Evolutionary conservation across 2,888 invertebrate species (phyloP), one percentile per base, ranked within the genome.

Genomic region (Nemapogon koenigi): DNA sequence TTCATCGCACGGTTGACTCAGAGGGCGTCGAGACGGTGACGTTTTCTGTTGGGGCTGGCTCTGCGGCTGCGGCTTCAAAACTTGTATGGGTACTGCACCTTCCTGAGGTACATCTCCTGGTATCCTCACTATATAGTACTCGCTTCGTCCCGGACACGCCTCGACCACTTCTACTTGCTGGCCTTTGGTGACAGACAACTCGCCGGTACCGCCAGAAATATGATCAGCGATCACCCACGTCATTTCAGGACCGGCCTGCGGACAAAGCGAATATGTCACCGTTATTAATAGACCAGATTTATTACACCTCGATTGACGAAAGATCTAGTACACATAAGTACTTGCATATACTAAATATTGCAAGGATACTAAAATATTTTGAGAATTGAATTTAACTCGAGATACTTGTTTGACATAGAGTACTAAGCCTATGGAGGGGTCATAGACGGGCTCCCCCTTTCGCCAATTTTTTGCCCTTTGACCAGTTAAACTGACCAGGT

Each of bases 141-240:
- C 87, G 41, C 84, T 75, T 53, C 88, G 73, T 50, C 83, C 75
- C 42, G 84, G 73, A 55, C 87, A 86, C 45, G 86, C 81, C 62
- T 96, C 95, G 47, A 96, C 79, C 46, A 96, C 88, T 63, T 96
- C 96, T 45, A 96, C 95, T 71, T 95, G 95, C 72, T 95, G 95
- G 16, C 96, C 96, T 64, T 94, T 93, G 45, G 82, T 82, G 30
- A 97, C 94, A 38, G 87, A 87, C 51, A 96, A 69, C 68, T 96
- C 95, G 39, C 88, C 87, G 32, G 88, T 80, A 47, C 88, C 87
- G 8, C 88, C 81, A n/a, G 90, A 87, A 16, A 81, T 78, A 65
- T 90, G 91, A 63, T 96, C 95, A 46, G 90, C 89, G 40, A 94
- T 86, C 52, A 94, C 92, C 93, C 93, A 93, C 42, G 92, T 92